Conservation (phyloP, 2,888 invertebrate species). For the Drepanosiphum platanoidis region DNA sequence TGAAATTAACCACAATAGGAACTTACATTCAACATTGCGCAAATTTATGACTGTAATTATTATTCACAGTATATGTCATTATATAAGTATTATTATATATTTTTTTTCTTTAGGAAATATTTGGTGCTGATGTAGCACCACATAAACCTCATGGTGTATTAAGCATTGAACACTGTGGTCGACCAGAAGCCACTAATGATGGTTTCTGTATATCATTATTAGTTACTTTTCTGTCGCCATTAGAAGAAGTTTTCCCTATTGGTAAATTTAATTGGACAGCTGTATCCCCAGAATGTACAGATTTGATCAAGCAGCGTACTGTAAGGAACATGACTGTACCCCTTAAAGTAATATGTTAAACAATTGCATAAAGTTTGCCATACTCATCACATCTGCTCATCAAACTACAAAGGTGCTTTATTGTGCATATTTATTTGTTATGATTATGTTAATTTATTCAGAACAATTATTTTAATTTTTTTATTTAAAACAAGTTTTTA, state of each 20-base stretch:
- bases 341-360: slow-evolving; percentile 82
- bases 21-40: slow-evolving; percentile 85
- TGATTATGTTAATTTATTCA: background rate
- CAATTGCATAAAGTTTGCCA: background rate
- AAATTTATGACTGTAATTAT: slow-evolving; percentile 83
- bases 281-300: slow-evolving; percentile 76
- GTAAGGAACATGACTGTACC: slow-evolving; percentile 83
- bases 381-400: slow-evolving; percentile 3
- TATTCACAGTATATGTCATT: background rate
- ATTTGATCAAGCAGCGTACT: slow-evolving; percentile 75
- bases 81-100: no score
- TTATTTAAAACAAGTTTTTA: slow-evolving; percentile 1
- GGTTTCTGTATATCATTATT: slow-evolving; percentile 84
- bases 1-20: slow-evolving; percentile 87
- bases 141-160: slow-evolving; percentile 85
- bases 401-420: slow-evolving; percentile 28
- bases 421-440: background rate
- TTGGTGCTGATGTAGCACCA: slow-evolving; percentile 85
- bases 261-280: slow-evolving; percentile 93
- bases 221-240: slow-evolving; percentile 83
- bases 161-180: slow-evolving; percentile 77
- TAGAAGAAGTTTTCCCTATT: slow-evolving; percentile 87
- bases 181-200: slow-evolving; percentile 71
- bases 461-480: background rate
- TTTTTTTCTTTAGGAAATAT: slow-evolving; percentile 74